Percentiles rank a stretch among this genome's conserved stretches.
Conservation (phyloP, 2,113 vertebrate species). For the Piliocolobus tephrosceles region DNA sequence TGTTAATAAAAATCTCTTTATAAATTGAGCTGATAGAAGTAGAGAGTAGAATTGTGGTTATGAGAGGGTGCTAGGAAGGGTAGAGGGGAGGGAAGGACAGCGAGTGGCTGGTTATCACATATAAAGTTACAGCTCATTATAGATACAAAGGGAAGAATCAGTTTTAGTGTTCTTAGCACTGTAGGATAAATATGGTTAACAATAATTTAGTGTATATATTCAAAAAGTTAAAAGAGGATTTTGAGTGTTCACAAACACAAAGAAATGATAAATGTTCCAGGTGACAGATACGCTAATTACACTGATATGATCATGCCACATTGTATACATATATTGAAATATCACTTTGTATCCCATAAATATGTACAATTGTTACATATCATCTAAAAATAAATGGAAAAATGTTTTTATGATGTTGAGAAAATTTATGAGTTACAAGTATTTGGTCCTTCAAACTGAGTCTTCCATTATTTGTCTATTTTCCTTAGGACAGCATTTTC, state of each 20-base stretch:
- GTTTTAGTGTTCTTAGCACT: neutral
- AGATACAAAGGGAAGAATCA: neutral
- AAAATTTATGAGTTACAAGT: slow-evolving; percentile 40
- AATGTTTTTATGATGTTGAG: neutral
- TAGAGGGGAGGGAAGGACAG: neutral
- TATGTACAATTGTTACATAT: neutral
- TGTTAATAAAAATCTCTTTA: neutral
- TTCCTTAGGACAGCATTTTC: slow-evolving; percentile 53
- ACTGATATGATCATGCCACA: neutral
- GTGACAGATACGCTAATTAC: neutral
- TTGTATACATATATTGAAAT: neutral
- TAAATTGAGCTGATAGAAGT: neutral
- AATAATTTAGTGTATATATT: neutral
- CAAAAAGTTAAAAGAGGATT: neutral
- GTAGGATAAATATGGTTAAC: neutral
- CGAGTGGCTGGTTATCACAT: neutral
- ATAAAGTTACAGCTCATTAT: neutral
- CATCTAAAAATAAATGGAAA: neutral
- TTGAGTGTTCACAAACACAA: neutral
- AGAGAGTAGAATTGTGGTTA: neutral
- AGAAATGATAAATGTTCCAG: neutral
- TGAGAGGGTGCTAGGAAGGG: neutral
- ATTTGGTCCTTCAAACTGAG: slow-evolving; percentile 24
- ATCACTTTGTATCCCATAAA: neutral
- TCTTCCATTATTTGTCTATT: slow-evolving; percentile 46